These are phyloP conservation scores for Todiramphus chloris DNA, from an alignment of 2,113 vertebrate genomes.

Conservation along the genomic window DNA sequence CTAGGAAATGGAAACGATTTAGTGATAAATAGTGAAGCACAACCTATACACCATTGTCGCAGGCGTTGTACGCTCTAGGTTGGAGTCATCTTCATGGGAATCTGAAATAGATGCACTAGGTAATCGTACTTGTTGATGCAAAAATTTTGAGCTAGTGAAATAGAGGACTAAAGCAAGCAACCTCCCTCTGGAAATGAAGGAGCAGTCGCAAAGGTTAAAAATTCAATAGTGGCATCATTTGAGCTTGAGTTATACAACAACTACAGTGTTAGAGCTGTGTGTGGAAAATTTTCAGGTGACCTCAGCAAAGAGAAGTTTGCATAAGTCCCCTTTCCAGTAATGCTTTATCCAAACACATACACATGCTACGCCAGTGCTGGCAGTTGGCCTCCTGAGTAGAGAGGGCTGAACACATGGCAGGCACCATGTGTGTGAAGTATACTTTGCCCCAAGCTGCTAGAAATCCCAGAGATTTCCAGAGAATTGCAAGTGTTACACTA, in stretches of 20 bases:
- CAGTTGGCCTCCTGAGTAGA: neutral
- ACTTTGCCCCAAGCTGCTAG: constrained; percentile 12
- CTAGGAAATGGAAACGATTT: neutral
- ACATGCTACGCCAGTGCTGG: neutral
- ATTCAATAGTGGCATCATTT: neutral
- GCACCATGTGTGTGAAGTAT: neutral
- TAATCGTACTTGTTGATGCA: neutral
- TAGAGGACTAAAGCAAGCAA: neutral
- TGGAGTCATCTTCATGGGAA: neutral
- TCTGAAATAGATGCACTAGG: neutral
- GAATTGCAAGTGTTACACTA: neutral
- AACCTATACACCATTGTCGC: neutral
- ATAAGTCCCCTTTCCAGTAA: neutral
- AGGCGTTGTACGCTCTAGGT: neutral
- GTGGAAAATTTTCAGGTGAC: constrained; percentile 13
- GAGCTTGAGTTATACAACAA: neutral
- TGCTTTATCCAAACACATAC: neutral
- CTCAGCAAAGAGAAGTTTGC: neutral
- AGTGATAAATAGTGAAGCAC: neutral
- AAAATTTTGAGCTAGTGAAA: neutral
- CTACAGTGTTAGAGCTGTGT: neutral
- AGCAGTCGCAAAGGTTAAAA: neutral
- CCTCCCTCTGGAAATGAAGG: neutral
- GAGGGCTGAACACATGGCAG: constrained; percentile 23
- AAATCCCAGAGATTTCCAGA: neutral